Evolutionary conservation across 2,797 vertebrate species (phyloP), one percentile per base, ranked within the genome.

Genomic region (Tympanoctomys barrerae): DNA sequence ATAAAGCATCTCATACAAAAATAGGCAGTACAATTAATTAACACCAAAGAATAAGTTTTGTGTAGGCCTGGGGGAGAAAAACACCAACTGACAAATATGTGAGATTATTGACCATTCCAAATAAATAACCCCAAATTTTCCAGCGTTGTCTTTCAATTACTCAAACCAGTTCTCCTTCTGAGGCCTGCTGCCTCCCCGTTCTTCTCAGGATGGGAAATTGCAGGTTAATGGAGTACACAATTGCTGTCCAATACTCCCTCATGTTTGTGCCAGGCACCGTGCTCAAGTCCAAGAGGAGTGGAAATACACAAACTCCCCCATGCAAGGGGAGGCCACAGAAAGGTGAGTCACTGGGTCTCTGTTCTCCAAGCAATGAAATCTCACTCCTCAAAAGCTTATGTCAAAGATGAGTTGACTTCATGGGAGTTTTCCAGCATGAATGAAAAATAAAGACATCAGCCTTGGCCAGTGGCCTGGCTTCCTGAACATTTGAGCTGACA

Each of bases 401-500:
- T 83, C 78, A 86, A 94, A 94, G 88, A 97, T 92, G 91, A 94
- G 96, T 93, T 96, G 88, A 90, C 95, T 96, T 84, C 90, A 96
- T 96, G 91, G 90, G 96, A 97, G 95, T 93, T 97, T 96, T 87
- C 39, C 39, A 90, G 96, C 90, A 73, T 81, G 94, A 97, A 96
- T 93, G 0, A 46, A 97, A 95, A 95, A 97, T 92, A 97, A 97
- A 96, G 96, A 95, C 96, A 90, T 92, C 91, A 84, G 92, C 68
- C 86, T 96, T 97, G 97, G 97, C 96, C 91, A 68, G 80, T 64
- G 54, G 86, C 97, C 96, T 95, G 31, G 96, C 96, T 97, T 93
- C 97, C 96, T 94, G 94, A 95, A 96, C 95, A 94, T 52, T 97
- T 90, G 94, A 94, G 18, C 75, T 96, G 95, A 96, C 97, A 98